phyloP scores from a whole-genome alignment of 1,140 invertebrate species.

The Drosophila kanapiae region DNA sequence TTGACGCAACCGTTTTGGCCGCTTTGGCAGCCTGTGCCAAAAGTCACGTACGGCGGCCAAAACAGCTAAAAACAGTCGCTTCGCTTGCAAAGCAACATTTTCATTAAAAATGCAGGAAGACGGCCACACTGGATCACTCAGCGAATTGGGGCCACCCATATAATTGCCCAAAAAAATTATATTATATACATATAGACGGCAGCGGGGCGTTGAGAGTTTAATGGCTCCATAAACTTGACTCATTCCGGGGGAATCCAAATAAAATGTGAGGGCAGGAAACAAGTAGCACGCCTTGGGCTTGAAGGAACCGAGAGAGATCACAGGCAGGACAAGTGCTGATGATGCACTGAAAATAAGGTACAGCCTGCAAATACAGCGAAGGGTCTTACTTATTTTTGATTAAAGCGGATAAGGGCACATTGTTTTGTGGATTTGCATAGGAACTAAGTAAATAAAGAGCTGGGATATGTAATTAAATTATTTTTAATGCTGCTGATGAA shows the following conservation, averaged over 20 bases:
- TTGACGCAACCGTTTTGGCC: conserved; percentile 50
- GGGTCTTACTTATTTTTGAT: background rate
- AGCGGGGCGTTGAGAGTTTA: conserved; percentile 27
- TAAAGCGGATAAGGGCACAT: no score
- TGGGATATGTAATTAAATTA: background rate
- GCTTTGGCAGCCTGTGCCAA: conserved; percentile 58
- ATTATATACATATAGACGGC: background rate
- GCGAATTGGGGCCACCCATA: conserved; percentile 47
- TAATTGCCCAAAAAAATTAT: conserved; percentile 35
- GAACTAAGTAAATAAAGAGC: no score
- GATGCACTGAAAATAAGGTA: conserved; percentile 5
- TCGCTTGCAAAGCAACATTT: conserved; percentile 22
- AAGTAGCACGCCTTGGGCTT: conserved; percentile 5
- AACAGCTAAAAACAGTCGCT: conserved; percentile 26
- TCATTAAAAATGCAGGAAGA: conserved; percentile 69
- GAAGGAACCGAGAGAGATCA: conserved; percentile 7
- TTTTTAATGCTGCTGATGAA: background rate
- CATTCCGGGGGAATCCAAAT: conserved; percentile 5
- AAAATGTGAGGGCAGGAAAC: conserved; percentile 10
- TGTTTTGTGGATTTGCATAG: background rate
- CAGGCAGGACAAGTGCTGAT: conserved; percentile 8
- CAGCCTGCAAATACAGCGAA: background rate
- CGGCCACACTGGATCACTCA: conserved; percentile 46
- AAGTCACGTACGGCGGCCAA: conserved; percentile 68
- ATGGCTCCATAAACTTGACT: conserved; percentile 43